These are phyloP conservation scores for Mesochorus sp. DNA, from an alignment of 2,888 invertebrate species.

Conservation along the genomic window DNA sequence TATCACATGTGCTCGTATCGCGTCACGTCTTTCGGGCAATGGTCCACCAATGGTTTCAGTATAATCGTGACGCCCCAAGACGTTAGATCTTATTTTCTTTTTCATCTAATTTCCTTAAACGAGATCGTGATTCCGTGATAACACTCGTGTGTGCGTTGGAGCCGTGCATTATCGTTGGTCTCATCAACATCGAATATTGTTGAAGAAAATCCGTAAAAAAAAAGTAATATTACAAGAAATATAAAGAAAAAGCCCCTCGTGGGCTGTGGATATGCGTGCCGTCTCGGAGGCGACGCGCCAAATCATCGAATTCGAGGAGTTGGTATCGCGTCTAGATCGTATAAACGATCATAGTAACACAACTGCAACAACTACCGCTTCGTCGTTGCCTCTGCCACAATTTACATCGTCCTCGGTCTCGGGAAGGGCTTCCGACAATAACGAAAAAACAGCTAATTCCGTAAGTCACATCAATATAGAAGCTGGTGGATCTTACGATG, in stretches of 20 bases:
- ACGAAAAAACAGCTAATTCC: not conserved
- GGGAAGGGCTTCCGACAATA: constrained; percentile 37
- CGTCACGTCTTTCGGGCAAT: constrained; percentile 57
- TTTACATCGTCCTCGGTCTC: constrained; percentile 53
- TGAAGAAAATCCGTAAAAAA: not conserved
- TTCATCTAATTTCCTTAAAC: too few species aligned
- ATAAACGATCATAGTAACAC: constrained; percentile 72
- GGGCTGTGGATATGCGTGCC: constrained; percentile 72
- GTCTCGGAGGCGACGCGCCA: constrained; percentile 77
- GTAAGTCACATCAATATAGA: not conserved
- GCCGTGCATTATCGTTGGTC: not conserved
- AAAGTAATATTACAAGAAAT: not conserved
- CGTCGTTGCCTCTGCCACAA: constrained; percentile 28
- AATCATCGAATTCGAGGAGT: constrained; percentile 81
- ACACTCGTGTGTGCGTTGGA: constrained; percentile 16
- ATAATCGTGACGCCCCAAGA: constrained; percentile 75
- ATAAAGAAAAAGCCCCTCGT: not conserved
- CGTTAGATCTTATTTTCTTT: constrained; percentile 67
- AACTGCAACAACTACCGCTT: constrained; percentile 9
- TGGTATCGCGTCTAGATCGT: constrained; percentile 79
- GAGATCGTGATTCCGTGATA: constrained; percentile 3
- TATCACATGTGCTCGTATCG: constrained; percentile 31
- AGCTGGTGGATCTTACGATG: constrained; percentile 22
- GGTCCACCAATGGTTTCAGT: constrained; percentile 73
- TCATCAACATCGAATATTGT: not conserved